Percentiles rank a stretch among this genome's conserved stretches.
Evolutionary conservation across 2,888 invertebrate species (phyloP).

Genomic region (Eumerus sabulonum): DNA sequence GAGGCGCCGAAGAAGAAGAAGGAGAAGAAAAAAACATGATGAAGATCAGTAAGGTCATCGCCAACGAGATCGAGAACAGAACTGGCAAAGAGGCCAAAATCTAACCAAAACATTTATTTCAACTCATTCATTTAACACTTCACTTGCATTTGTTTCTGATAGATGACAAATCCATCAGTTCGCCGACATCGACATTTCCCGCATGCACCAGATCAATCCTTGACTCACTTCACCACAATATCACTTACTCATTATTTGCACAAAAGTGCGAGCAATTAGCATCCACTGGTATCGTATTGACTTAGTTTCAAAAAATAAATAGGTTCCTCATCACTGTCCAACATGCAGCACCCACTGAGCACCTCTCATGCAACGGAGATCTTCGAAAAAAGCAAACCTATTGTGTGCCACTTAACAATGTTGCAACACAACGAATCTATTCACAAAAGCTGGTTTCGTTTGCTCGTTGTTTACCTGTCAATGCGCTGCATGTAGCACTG

Average conservation of each 20-base stretch:
- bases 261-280: conserved; percentile 24
- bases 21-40: too few species aligned
- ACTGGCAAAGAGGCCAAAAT: too few species aligned
- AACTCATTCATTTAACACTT: too few species aligned
- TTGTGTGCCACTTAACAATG: conserved; percentile 8
- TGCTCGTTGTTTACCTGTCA: conserved; percentile 27
- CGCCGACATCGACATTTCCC: too few species aligned
- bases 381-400: conserved; percentile 21
- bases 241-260: conserved; percentile 1
- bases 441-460: conserved; percentile 7
- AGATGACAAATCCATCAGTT: too few species aligned
- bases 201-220: conserved; percentile 3
- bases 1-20: too few species aligned
- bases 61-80: too few species aligned
- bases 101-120: too few species aligned
- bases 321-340: too few species aligned
- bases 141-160: too few species aligned
- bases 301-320: conserved; percentile 1
- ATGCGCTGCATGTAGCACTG: neutral
- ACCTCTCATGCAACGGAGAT: neutral
- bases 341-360: neutral
- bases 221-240: conserved; percentile 12
- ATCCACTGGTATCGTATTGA: conserved; percentile 26
- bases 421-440: conserved; percentile 19
- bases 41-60: too few species aligned